phyloP scores from a whole-genome alignment of 2,888 invertebrate genomes.

The Cylindroiulus punctatus region DNA sequence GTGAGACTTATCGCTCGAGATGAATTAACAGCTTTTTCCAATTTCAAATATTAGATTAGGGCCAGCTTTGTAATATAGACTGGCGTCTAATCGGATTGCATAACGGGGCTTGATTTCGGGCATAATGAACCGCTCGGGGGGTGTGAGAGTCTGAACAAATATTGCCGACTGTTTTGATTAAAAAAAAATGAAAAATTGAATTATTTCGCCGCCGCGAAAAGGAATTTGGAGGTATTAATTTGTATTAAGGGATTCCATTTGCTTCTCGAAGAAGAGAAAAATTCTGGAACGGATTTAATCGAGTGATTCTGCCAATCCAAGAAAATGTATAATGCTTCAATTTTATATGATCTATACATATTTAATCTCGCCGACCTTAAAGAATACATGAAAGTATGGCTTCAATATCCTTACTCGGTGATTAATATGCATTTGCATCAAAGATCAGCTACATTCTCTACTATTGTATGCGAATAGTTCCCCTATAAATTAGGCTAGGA shows the following conservation, averaged over 20 bases:
- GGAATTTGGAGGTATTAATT: background rate
- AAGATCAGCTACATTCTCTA: no score
- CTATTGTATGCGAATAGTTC: no score
- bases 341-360: no score
- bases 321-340: background rate
- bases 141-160: background rate
- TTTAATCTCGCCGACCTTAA: no score
- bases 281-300: background rate
- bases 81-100: constrained; percentile 10
- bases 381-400: no score
- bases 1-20: constrained; percentile 8
- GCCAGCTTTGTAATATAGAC: background rate
- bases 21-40: constrained; percentile 18
- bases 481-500: no score
- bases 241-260: background rate
- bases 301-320: background rate
- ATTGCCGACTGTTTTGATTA: background rate
- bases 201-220: background rate
- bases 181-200: background rate
- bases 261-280: background rate
- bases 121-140: background rate
- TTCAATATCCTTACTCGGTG: no score
- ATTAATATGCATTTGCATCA: no score
- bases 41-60: constrained; percentile 18
- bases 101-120: background rate